Percentiles rank a stretch among this genome's conserved stretches.
phyloP scores from a whole-genome alignment of 2,888 invertebrate genomes.

The Anthrax anthrax region DNA sequence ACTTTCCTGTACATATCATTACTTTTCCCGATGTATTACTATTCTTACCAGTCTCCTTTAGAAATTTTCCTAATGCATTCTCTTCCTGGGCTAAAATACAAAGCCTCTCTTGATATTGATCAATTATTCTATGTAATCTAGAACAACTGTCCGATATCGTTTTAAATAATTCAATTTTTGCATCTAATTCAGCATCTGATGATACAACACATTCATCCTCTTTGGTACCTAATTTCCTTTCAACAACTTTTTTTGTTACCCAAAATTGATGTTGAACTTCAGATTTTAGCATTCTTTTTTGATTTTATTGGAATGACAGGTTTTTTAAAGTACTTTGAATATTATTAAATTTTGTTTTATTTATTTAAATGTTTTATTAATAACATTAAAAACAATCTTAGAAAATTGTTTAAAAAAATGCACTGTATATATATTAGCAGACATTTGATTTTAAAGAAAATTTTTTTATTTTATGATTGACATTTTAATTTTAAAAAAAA shows the following conservation, averaged over 20 bases:
- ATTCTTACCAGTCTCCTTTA: slow-evolving; percentile 83
- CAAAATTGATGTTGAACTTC: slow-evolving; percentile 93
- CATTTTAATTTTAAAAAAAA: no score
- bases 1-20: slow-evolving; percentile 71
- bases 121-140: slow-evolving; percentile 74
- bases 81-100: slow-evolving; percentile 92
- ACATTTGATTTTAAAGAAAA: no score
- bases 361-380: no score
- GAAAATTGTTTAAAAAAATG: no score
- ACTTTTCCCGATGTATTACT: slow-evolving; percentile 76
- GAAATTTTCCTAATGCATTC: slow-evolving; percentile 82
- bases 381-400: no score
- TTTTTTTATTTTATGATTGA: no score
- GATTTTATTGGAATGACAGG: no score
- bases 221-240: slow-evolving; percentile 85
- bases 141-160: slow-evolving; percentile 84
- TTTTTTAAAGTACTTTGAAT: no score
- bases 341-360: no score
- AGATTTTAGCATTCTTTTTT: slow-evolving; percentile 26
- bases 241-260: slow-evolving; percentile 93
- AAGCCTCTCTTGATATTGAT: slow-evolving; percentile 84
- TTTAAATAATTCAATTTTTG: slow-evolving; percentile 85
- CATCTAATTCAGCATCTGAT: slow-evolving; percentile 91
- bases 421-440: no score
- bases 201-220: slow-evolving; percentile 94